Base-by-base conservation (phyloP, 2,797 vertebrate species). In the Ptychadena robeensis region DNA sequence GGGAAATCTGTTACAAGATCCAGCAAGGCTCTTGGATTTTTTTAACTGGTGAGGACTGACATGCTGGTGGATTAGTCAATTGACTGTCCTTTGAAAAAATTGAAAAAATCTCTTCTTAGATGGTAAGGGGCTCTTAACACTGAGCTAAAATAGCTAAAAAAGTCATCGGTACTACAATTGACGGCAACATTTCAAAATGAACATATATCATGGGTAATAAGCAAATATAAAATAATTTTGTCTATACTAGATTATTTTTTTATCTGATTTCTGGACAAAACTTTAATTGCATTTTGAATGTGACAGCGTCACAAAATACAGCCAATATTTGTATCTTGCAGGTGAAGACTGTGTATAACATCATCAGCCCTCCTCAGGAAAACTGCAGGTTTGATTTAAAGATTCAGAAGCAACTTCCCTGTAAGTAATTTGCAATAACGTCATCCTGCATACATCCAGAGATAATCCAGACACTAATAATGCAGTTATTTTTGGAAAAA, bases 291-390 rank as follows among this genome's bases (percentile, higher is more conserved):
- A 18, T 48, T 48, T 48, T 48, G 44, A 18, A 18, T 48, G 15
- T 22, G 15, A 0, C 18, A 5, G 1, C 4, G 18, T 53, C 44
- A 53, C 44, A 6, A 53, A 48, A 25, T 1, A 61, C 57, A 38
- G 35, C 22, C 48, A 22, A n/a, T 18, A 4, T 38, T 18, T 80
- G 35, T 63, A 28, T 53, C 34, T 85, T 66, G 2, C 68, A 99
- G 97, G 87, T 98, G 86, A 95, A 82, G 90, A 96, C 94, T 0
- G 92, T 97, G 2, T 96, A 92, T 87, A 95, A 97, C 22, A 90
- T 92, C 88, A 96, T 90, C 0, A 86, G 90, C 0, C 89, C 94
- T 0, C 88, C 90, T 53, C 86, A 92, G 11, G 87, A 92, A 25
- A 85, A 85, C 0, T 98, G 97, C 89, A 88, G 90, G 90, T 98